Evolutionary conservation across 92 coral and sea anemone genomes (phyloP).

Genomic region (Bergia puertoricense): DNA sequence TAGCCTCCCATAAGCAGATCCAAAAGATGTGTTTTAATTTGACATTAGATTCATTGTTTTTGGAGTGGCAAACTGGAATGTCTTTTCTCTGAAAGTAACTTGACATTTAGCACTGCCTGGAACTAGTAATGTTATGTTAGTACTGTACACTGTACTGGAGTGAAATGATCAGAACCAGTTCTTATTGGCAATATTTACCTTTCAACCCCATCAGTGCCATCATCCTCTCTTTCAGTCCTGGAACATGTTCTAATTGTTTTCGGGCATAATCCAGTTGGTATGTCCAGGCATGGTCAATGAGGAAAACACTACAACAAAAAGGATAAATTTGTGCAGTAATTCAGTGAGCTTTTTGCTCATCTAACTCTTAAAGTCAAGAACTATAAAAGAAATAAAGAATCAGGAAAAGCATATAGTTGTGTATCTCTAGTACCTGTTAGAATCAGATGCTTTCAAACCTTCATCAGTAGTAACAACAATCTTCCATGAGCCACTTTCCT

Average conservation of each 20-base stretch:
- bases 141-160: neutral
- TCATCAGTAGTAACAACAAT: slow-evolving; percentile 77
- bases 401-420: neutral
- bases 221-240: slow-evolving; percentile 90
- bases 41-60: too few species aligned
- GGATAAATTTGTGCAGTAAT: neutral
- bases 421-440: slow-evolving; percentile 59
- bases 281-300: slow-evolving; percentile 99
- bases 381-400: too few species aligned
- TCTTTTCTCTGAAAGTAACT: too few species aligned
- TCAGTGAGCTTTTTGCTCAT: neutral
- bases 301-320: slow-evolving; percentile 64
- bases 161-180: neutral
- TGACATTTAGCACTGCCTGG: too few species aligned
- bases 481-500: slow-evolving; percentile 52
- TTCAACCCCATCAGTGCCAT: slow-evolving; percentile 77
- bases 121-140: neutral
- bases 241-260: slow-evolving; percentile 67
- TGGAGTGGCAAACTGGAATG: too few species aligned
- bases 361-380: too few species aligned
- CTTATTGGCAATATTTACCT: slow-evolving; percentile 43
- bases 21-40: too few species aligned
- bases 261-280: slow-evolving; percentile 80
- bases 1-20: too few species aligned
- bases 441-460: slow-evolving; percentile 74